Evolutionary conservation across 2,113 vertebrate species (phyloP).

Genomic region (Thomomys bottae): DNA sequence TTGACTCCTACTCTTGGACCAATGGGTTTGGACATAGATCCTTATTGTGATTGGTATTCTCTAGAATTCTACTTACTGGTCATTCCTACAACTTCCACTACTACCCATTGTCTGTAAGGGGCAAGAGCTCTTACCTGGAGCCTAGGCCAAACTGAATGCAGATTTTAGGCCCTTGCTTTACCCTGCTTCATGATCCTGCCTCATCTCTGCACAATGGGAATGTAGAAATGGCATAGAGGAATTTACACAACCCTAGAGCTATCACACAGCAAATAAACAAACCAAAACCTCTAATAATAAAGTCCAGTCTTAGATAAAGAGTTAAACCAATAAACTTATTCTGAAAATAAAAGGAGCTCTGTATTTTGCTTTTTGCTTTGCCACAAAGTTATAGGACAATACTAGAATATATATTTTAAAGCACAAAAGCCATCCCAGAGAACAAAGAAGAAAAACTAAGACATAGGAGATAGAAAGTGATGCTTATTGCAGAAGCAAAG

Average conservation of each 20-base stretch:
- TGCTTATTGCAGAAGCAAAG: too few species aligned
- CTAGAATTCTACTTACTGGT: not conserved
- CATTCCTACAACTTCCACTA: accelerated
- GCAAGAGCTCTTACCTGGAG: not conserved
- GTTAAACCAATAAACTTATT: too few species aligned
- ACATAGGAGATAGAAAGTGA: too few species aligned
- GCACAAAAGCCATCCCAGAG: too few species aligned
- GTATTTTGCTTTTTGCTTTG: too few species aligned
- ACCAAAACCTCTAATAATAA: too few species aligned
- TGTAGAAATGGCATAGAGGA: not conserved
- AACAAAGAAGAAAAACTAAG: too few species aligned
- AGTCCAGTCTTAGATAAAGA: too few species aligned
- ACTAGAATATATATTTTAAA: too few species aligned
- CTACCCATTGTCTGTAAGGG: not conserved
- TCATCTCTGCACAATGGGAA: not conserved
- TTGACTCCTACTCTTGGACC: not conserved
- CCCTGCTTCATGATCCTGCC: not conserved
- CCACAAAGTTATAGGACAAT: too few species aligned
- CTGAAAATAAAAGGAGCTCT: too few species aligned
- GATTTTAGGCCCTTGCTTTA: not conserved
- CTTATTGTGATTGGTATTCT: not conserved
- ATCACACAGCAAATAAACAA: not conserved
- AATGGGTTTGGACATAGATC: not conserved
- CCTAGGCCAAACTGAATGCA: not conserved
- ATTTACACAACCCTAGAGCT: not conserved